These are phyloP conservation scores for Parasteatoda lunata DNA, from an alignment of 2,888 invertebrate genomes.

Conservation along the genomic window DNA sequence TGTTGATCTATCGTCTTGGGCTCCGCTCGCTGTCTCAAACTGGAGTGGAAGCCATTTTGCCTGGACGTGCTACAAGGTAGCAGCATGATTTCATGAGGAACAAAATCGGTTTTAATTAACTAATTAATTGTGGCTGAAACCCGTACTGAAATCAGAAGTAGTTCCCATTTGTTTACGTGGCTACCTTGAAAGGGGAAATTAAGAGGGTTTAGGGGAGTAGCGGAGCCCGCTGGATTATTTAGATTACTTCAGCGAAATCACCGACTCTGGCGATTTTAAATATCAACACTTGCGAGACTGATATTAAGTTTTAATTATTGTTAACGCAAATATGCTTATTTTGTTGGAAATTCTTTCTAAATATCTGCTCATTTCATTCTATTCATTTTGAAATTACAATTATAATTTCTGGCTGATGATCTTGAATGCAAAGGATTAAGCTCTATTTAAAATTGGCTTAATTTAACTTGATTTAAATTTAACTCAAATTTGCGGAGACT, in stretches of 20 bases:
- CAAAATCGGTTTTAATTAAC: conserved; percentile 63
- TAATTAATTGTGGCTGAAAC: conserved; percentile 49
- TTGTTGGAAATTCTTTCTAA: too few species aligned
- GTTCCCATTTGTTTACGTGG: background rate
- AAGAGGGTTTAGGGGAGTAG: conserved; percentile 9
- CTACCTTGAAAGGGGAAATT: conserved; percentile 7
- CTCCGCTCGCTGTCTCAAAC: background rate
- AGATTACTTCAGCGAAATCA: conserved; percentile 8
- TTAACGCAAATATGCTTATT: too few species aligned
- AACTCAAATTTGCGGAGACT: too few species aligned
- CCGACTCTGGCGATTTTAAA: background rate
- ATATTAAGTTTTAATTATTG: too few species aligned
- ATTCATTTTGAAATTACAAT: too few species aligned
- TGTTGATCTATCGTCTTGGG: conserved; percentile 19
- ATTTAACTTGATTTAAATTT: too few species aligned
- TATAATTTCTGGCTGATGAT: too few species aligned
- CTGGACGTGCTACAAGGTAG: conserved; percentile 13
- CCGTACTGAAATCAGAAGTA: conserved; percentile 22
- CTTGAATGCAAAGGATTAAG: too few species aligned
- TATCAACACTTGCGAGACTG: too few species aligned
- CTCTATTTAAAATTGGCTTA: too few species aligned
- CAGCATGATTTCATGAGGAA: conserved; percentile 15
- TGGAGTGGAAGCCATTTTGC: conserved; percentile 6
- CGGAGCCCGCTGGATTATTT: background rate
- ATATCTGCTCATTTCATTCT: too few species aligned